Base-by-base conservation (phyloP, 1,140 invertebrate genomes). In the Drosophila virilis region DNA sequence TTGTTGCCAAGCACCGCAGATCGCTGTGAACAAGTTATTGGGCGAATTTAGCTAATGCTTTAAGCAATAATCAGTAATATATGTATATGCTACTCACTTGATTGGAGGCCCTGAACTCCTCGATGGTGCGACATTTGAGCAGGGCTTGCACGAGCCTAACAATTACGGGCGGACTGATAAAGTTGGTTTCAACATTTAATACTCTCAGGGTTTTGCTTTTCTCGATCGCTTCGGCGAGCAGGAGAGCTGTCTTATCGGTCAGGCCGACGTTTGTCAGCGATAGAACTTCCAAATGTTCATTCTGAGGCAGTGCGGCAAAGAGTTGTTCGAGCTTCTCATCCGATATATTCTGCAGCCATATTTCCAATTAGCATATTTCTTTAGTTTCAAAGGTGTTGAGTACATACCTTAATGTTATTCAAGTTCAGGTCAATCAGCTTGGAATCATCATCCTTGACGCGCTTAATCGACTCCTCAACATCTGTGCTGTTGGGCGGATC, bases 121-220 rank as follows among this genome's bases (percentile, higher is more conserved):
- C 96, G 42, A 99, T 94, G 58, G 95, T 95, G 91, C 97, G 96
- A 78, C 97, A 97, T 79, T 96, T 95, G 68, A 98, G 95, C 78
- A 99, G 94, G 46, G 97, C 95, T 93, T 96, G 96, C 46, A 99
- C 95, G 48, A 99, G 94, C 92, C 95, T 95, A 61, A 98, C 95
- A 88, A 99, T 95, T 55, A 96, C 95, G 90, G 94, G 94, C 86
- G 96, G 97, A 93, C 95, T 97, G 91, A 99, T 96, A 93, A 98
- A 98, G 94, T 99, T 99, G 57, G 98, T 98, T 95, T 99, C 98
- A 75, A 99, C 96, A 93, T 98, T 99, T 85, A 99, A 94, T 82
- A 97, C 96, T 92, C 96, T 95, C 74, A 99, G 93, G 57, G 96
- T 96, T 90, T 95, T 96, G 94, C 99, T 99, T 75, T 95, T 95